Evolutionary conservation across 1,140 invertebrate species (phyloP).

Genomic region (Aphidius ervi): DNA sequence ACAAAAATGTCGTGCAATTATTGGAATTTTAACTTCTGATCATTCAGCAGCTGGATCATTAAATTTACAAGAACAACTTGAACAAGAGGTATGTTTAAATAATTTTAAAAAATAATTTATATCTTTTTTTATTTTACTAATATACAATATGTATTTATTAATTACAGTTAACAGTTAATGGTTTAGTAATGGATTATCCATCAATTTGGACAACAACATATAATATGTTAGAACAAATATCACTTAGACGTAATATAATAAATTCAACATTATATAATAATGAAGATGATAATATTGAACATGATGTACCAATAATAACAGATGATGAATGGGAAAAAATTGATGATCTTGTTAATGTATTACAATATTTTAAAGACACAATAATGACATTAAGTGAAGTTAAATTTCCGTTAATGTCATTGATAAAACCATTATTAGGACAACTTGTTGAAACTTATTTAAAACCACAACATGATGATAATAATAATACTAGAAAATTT

Average conservation of each 20-base stretch:
- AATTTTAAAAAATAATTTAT: conserved; percentile 15
- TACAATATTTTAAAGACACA: conserved; percentile 58
- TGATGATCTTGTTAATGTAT: conserved; percentile 51
- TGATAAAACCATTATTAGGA: conserved; percentile 56
- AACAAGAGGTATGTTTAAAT: conserved; percentile 37
- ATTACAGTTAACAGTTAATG: conserved; percentile 47
- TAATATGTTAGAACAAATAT: conserved; percentile 53
- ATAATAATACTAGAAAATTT: conserved; percentile 40
- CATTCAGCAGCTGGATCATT: conserved; percentile 38
- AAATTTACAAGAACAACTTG: conserved; percentile 48
- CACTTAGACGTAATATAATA: conserved; percentile 42
- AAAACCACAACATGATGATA: conserved; percentile 50
- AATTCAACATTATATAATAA: conserved; percentile 40
- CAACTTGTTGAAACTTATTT: conserved; percentile 54
- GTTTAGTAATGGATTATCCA: conserved; percentile 49
- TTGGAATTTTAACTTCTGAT: conserved; percentile 47
- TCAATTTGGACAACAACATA: conserved; percentile 55
- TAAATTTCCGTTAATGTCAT: conserved; percentile 54
- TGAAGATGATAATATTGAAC: conserved; percentile 40
- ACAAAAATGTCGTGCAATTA: conserved; percentile 48
- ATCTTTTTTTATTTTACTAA: conserved; percentile 9
- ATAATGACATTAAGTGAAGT: conserved; percentile 56
- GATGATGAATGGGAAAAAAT: conserved; percentile 52
- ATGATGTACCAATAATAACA: conserved; percentile 38
- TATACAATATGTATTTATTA: conserved; percentile 7